Evolutionary conservation across 2,113 vertebrate species (phyloP).

Genomic region (Rattus rattus): DNA sequence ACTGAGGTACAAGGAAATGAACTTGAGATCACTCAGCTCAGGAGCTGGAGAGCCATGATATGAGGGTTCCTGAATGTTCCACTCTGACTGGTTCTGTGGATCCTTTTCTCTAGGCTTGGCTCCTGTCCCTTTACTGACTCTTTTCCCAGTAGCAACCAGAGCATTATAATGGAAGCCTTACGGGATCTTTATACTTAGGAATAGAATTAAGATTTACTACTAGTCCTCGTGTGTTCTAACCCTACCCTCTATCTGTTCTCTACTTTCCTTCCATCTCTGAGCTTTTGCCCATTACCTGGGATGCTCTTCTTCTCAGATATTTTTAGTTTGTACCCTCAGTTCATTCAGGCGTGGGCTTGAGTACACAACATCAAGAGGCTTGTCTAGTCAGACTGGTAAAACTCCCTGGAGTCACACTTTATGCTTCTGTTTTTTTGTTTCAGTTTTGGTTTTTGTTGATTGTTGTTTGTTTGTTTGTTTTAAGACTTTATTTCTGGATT

Average conservation of each 20-base stretch:
- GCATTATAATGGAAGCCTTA: neutral
- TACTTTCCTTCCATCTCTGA: neutral
- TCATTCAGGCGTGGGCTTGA: neutral
- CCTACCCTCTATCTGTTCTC: neutral
- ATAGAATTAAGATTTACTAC: neutral
- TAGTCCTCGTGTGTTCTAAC: neutral
- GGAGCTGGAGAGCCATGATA: neutral
- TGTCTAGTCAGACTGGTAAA: neutral
- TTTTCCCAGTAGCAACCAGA: neutral
- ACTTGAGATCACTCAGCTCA: neutral
- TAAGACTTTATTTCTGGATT: neutral
- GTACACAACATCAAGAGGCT: neutral
- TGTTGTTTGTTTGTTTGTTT: neutral
- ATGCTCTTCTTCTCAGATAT: neutral
- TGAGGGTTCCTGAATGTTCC: neutral
- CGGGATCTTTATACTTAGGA: neutral
- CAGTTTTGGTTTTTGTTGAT: neutral
- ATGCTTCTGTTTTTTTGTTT: conserved; percentile 51
- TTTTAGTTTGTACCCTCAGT: neutral
- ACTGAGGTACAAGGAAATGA: neutral
- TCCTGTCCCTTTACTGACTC: neutral
- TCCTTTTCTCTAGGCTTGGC: neutral
- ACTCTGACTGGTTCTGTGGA: neutral
- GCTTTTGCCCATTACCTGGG: neutral
- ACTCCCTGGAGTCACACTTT: neutral